phyloP scores from a whole-genome alignment of 2,888 invertebrate genomes.

The Escarpia spicata region DNA sequence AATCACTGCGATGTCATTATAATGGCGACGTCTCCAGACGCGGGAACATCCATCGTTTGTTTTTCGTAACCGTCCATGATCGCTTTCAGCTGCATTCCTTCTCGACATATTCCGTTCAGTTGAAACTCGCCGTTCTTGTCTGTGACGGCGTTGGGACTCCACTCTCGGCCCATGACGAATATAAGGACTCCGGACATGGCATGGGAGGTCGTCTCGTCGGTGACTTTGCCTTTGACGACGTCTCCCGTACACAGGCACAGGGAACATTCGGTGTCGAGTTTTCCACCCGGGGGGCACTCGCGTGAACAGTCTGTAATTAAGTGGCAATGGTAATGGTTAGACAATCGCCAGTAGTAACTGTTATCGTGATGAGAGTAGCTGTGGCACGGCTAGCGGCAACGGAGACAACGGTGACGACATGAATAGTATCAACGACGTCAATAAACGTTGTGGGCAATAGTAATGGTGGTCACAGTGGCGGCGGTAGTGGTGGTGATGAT shows the following conservation, averaged over 20 bases:
- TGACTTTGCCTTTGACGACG: neutral
- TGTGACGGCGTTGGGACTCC: neutral
- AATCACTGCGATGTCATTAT: neutral
- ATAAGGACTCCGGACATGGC: neutral
- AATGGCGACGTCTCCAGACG: neutral
- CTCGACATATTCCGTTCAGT: neutral
- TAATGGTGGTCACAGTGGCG: neutral
- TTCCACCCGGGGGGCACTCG: neutral
- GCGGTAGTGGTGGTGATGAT: neutral
- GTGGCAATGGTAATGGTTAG: too few relatives aligned
- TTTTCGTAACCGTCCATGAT: neutral
- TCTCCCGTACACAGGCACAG: neutral
- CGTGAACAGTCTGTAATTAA: neutral
- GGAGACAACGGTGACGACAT: neutral
- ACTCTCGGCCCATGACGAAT: neutral
- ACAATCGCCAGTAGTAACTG: neutral
- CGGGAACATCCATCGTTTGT: neutral
- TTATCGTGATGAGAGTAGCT: neutral
- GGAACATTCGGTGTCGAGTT: neutral
- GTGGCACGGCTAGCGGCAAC: neutral
- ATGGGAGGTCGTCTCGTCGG: neutral
- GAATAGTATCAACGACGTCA: neutral
- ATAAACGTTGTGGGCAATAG: neutral
- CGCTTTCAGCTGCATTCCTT: neutral
- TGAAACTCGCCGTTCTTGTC: neutral